phyloP scores from a whole-genome alignment of 35 echinoderm and acorn worm genomes.

The Strongylocentrotus purpuratus region DNA sequence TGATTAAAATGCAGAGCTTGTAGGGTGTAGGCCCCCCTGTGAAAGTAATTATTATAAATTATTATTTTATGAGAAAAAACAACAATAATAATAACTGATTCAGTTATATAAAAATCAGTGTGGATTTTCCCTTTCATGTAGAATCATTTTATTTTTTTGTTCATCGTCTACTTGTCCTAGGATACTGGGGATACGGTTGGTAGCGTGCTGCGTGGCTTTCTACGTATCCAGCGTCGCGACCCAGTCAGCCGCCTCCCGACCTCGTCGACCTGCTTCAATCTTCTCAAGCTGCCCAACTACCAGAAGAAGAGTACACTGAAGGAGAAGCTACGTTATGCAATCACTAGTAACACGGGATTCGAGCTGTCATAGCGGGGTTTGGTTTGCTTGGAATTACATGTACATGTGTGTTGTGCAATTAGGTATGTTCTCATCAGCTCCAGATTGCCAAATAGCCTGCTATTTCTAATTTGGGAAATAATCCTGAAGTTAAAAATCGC shows the following conservation, averaged over 20 bases:
- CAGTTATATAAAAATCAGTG: too few species aligned
- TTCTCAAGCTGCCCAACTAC: constrained; percentile 97
- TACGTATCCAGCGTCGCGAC: constrained; percentile 89
- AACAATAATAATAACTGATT: too few species aligned
- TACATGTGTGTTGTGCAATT: not conserved
- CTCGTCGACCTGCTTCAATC: constrained; percentile 97
- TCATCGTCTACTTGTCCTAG: constrained; percentile 27
- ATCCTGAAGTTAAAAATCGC: too few species aligned
- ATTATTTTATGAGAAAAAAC: too few species aligned
- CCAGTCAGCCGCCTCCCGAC: constrained; percentile 93
- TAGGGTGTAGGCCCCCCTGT: too few species aligned
- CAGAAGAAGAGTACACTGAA: constrained; percentile 93
- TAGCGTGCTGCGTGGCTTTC: constrained; percentile 91
- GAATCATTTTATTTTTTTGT: not conserved
- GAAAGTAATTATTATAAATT: too few species aligned
- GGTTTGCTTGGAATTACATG: not conserved
- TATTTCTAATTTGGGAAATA: too few species aligned
- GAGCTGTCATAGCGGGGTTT: constrained; percentile 73
- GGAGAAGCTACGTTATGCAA: constrained; percentile 95
- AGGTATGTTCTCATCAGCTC: too few species aligned
- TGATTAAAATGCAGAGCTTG: too few species aligned
- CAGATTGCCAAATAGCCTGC: too few species aligned
- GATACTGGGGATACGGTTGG: constrained; percentile 98
- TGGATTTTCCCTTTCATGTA: not conserved
- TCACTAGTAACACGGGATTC: constrained; percentile 98